phyloP scores from a whole-genome alignment of 2,888 invertebrate genomes.

The Hydriomena furcata region DNA sequence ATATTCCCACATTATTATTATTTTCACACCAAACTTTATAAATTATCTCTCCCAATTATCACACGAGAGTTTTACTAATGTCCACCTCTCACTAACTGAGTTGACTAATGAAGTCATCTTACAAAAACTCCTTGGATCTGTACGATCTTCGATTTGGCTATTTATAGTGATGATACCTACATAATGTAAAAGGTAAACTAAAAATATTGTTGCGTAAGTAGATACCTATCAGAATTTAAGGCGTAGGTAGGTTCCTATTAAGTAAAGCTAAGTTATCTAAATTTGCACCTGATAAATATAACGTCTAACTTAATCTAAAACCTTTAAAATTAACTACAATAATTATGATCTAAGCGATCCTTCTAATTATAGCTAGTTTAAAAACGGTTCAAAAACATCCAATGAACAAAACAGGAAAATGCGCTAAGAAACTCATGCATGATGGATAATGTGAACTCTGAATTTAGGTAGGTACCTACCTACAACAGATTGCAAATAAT shows the following conservation, averaged over 20 bases:
- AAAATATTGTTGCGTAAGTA: slow-evolving; percentile 19
- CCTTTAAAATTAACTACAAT: too few relatives aligned
- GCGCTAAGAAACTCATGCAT: not conserved
- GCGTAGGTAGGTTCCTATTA: too few relatives aligned
- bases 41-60: not conserved
- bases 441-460: too few relatives aligned
- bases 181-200: slow-evolving; percentile 43
- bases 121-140: slow-evolving; percentile 46
- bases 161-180: slow-evolving; percentile 70
- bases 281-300: too few relatives aligned
- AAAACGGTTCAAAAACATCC: not conserved
- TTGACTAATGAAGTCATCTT: slow-evolving; percentile 40
- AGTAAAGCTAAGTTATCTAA: too few relatives aligned
- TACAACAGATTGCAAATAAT: too few relatives aligned
- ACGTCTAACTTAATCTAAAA: too few relatives aligned
- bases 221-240: not conserved
- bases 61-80: slow-evolving; percentile 6
- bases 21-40: too few relatives aligned
- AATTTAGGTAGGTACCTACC: too few relatives aligned
- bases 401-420: slow-evolving; percentile 6
- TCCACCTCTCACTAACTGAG: slow-evolving; percentile 24
- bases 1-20: slow-evolving; percentile 39
- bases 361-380: too few relatives aligned
- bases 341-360: too few relatives aligned
- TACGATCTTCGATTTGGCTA: slow-evolving; percentile 54